Evolutionary conservation across 2,888 invertebrate genomes (phyloP).

Genomic region (Caenorhabditis sinica): DNA sequence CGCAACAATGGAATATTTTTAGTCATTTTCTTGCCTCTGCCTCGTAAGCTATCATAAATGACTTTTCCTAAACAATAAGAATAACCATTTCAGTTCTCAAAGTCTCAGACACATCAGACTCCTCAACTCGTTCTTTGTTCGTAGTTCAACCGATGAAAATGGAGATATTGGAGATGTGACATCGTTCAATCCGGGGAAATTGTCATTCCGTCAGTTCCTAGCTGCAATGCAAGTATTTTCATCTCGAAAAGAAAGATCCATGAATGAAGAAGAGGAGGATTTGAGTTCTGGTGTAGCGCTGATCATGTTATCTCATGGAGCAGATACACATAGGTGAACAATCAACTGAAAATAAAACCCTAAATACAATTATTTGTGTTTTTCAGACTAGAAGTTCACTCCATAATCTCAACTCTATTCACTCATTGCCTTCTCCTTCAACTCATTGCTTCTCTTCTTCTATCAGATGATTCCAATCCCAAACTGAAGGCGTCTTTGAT

Average conservation of each 20-base stretch:
- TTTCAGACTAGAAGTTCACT: conserved; percentile 55
- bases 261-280: conserved; percentile 46
- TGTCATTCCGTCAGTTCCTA: conserved; percentile 57
- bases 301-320: conserved; percentile 60
- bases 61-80: neutral
- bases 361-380: neutral
- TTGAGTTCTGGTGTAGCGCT: conserved; percentile 38
- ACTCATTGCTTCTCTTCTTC: conserved; percentile 68
- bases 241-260: conserved; percentile 30
- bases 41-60: conserved; percentile 27
- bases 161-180: conserved; percentile 77
- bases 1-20: conserved; percentile 58
- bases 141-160: conserved; percentile 95
- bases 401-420: conserved; percentile 58
- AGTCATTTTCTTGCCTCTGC: conserved; percentile 29
- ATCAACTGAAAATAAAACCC: neutral
- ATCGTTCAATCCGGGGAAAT: conserved; percentile 49
- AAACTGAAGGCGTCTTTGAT: conserved; percentile 50
- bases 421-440: conserved; percentile 73
- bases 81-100: conserved; percentile 85
- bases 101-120: conserved; percentile 92
- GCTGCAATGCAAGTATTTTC: conserved; percentile 60
- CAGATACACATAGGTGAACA: conserved; percentile 45
- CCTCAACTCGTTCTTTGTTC: conserved; percentile 92
- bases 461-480: conserved; percentile 48